Base-by-base conservation (phyloP, 1,140 invertebrate genomes). In the Cheumatopsyche charites region DNA sequence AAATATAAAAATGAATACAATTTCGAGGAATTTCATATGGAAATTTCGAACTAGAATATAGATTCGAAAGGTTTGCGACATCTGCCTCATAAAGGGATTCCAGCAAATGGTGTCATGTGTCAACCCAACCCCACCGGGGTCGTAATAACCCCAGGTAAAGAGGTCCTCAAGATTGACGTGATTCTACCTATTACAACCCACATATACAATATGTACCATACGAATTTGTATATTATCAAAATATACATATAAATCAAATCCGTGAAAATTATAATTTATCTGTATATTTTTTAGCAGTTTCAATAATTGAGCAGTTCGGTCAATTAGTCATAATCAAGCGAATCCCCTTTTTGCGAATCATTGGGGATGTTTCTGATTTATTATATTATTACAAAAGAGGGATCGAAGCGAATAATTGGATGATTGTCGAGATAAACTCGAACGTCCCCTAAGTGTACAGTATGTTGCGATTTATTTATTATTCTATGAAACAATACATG, bases 111-210 rank as follows among this genome's bases (percentile, higher is more conserved):
- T 68, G 66, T 68, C 66, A 52, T 55, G 36, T 68, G 66, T 68
- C 66, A 58, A 68, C 47, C 26, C 66, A 68, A 55, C 66, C 66
- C 66, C 47, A 5, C 17, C 29, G 17, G 13, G 43, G 47, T 45
- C 19, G 23, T 68, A 68, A 68, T 68, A 68, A 68, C 47, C 66
- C 66, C 66, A 68, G 66, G 66, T 68, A 68, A 55, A 26, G 63
- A 66, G 62, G 63, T 29, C 63, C 63, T 49, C 23, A 12, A 45
- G 26, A 68, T 68, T 68, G 66, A 68, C 36, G 63, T 47, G 19
- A 66, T 29, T 23, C 36, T 25, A 17, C 13, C 41, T 63, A 63
- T 63, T 63, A 63, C 62, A 41, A 63, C 62, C 41, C 41, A 63
- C 26, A 41, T 25, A 63, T 25, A n/a, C 58, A 6, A 19, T n/a